A percentile compares a stretch with the other conserved stretches of the same genome.
phyloP scores from a whole-genome alignment of 2,797 vertebrate species.

The Trachops cirrhosus region DNA sequence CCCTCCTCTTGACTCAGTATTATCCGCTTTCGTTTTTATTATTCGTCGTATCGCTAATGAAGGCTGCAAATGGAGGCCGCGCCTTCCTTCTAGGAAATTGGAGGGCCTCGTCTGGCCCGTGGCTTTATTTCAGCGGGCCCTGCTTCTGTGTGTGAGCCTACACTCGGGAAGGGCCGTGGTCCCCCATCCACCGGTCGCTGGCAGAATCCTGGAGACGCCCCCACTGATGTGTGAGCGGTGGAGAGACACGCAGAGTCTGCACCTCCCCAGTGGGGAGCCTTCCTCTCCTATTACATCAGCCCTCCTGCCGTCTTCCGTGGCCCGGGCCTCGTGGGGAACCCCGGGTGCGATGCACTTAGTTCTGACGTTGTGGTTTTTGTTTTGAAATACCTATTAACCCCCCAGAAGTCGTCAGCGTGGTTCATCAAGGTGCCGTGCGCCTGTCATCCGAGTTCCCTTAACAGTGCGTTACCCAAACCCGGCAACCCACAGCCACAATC shows the following conservation, averaged over 20 bases:
- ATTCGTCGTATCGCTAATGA: slow-evolving; percentile 66
- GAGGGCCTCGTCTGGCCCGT: background rate
- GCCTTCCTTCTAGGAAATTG: background rate
- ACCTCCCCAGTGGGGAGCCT: fast-evolving
- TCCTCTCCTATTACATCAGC: fast-evolving
- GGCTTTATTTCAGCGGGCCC: background rate
- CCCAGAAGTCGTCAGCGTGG: background rate
- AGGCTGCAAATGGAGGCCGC: slow-evolving; percentile 49
- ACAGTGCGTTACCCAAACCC: background rate
- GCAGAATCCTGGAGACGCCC: fast-evolving
- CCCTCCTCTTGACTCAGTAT: background rate
- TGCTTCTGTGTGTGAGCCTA: slow-evolving; percentile 6
- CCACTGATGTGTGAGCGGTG: too few relatives aligned
- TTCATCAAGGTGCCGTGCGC: fast-evolving
- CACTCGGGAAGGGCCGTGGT: fast-evolving
- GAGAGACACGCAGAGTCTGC: fast-evolving
- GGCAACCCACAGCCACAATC: background rate
- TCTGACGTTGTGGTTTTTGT: background rate
- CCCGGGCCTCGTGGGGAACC: background rate
- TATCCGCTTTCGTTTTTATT: slow-evolving; percentile 32
- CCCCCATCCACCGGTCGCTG: background rate
- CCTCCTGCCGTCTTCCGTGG: fast-evolving
- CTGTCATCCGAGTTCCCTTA: background rate
- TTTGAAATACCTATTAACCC: background rate
- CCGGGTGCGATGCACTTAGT: fast-evolving